phyloP scores from a whole-genome alignment of 2,113 vertebrate species.

The Labeo catla region DNA sequence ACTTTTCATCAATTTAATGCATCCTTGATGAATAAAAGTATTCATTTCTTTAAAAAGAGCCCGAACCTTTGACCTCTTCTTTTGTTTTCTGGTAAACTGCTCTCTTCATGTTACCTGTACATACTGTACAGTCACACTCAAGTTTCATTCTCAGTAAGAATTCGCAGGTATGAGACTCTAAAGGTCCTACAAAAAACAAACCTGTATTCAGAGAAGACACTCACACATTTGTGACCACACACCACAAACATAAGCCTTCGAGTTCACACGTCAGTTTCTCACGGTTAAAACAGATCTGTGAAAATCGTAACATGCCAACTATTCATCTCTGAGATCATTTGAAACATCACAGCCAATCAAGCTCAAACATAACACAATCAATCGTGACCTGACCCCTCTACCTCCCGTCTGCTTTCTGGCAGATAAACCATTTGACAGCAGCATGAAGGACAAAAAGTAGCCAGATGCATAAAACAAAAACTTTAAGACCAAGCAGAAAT shows the following conservation, averaged over 20 bases:
- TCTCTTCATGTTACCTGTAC: neutral
- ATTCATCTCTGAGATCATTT: neutral
- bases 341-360: neutral
- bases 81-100: neutral
- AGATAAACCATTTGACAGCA: neutral
- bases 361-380: neutral
- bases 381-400: neutral
- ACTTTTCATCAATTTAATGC: neutral
- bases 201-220: neutral
- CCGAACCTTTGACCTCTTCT: neutral
- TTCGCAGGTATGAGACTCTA: neutral
- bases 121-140: neutral
- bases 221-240: conserved; percentile 11
- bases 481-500: neutral
- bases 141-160: conserved; percentile 14
- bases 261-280: conserved; percentile 17
- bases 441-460: neutral
- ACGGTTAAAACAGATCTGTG: conserved; percentile 1
- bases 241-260: neutral
- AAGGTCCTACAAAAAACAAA: neutral
- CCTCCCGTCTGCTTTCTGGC: neutral
- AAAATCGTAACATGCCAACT: conserved; percentile 1
- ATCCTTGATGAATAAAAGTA: neutral
- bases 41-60: neutral
- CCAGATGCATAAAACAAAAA: neutral